A percentile compares a stretch with the other conserved stretches of the same genome.
Evolutionary conservation across 1,140 invertebrate species (phyloP).

Genomic region (Ostrea denselamellosa): DNA sequence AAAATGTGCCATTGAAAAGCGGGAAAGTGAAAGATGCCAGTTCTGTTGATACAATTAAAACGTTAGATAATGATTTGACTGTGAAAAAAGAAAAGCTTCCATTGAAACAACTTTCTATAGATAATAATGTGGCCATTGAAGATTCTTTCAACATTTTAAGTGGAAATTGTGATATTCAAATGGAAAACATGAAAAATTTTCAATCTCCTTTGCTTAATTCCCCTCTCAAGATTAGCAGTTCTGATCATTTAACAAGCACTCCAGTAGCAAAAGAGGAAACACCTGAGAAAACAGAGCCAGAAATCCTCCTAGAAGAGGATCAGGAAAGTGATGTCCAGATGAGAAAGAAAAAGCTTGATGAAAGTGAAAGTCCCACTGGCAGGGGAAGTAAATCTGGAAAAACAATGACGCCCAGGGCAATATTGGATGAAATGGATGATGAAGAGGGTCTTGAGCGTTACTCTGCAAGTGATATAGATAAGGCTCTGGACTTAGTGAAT

Average conservation of each 20-base stretch:
- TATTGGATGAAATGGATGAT: conserved; percentile 12
- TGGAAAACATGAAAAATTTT: not conserved
- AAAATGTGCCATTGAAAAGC: not conserved
- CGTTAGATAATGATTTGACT: not conserved
- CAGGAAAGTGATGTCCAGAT: not conserved
- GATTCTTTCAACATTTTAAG: conserved; percentile 16
- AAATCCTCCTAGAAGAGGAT: not conserved
- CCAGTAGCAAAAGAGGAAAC: not conserved
- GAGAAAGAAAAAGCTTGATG: not conserved
- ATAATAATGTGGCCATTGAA: conserved; percentile 30
- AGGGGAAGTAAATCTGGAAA: conserved; percentile 16
- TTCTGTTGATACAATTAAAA: not conserved
- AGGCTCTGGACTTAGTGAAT: not conserved
- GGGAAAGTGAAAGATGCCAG: not conserved
- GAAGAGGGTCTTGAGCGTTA: not conserved
- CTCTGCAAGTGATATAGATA: not conserved
- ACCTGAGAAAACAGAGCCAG: not conserved
- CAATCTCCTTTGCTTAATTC: conserved; percentile 18
- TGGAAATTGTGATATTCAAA: not conserved
- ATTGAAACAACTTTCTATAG: not conserved
- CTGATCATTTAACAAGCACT: conserved; percentile 46
- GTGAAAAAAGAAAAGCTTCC: not conserved
- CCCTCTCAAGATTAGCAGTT: conserved; percentile 39
- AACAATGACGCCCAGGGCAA: not conserved
- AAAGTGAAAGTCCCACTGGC: conserved; percentile 1